These are phyloP conservation scores for Sycophaga agraensis DNA, from an alignment of 1,140 invertebrate genomes.

Conservation along the genomic window DNA sequence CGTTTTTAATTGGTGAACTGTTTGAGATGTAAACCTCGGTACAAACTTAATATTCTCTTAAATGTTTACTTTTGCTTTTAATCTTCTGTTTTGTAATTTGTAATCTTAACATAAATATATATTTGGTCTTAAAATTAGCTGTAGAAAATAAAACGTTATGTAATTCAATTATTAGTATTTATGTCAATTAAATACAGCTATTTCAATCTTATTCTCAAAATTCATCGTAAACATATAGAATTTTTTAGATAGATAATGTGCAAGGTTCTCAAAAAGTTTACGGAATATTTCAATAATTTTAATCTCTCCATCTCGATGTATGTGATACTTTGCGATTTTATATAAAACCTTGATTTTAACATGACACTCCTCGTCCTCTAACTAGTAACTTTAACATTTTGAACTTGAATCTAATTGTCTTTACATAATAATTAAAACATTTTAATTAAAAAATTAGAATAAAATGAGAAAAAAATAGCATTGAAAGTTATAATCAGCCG, in stretches of 20 bases:
- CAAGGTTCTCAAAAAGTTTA: not conserved
- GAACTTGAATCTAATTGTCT: not conserved
- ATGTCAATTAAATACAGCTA: too few relatives aligned
- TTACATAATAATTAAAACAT: not conserved
- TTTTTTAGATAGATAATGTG: not conserved
- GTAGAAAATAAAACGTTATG: too few relatives aligned
- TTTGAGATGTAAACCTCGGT: too few relatives aligned
- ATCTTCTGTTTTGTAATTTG: too few relatives aligned
- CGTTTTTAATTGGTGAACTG: not conserved
- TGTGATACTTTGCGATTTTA: conserved; percentile 23
- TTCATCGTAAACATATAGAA: not conserved
- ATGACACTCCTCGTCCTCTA: conserved; percentile 7
- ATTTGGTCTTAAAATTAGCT: too few relatives aligned
- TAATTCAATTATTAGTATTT: too few relatives aligned
- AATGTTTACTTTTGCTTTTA: too few relatives aligned
- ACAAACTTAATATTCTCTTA: too few relatives aligned
- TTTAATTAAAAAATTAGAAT: not conserved
- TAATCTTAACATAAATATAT: too few relatives aligned
- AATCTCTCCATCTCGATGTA: conserved; percentile 3
- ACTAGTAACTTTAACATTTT: conserved; percentile 3
- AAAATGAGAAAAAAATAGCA: conserved; percentile 19
- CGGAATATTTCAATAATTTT: conserved; percentile 1
- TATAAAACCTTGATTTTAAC: conserved; percentile 10
- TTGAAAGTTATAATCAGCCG: conserved; percentile 15
- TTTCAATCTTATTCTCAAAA: too few relatives aligned